These are phyloP conservation scores for Notodonta dromedarius DNA, from an alignment of 2,888 invertebrate species.

Conservation along the genomic window DNA sequence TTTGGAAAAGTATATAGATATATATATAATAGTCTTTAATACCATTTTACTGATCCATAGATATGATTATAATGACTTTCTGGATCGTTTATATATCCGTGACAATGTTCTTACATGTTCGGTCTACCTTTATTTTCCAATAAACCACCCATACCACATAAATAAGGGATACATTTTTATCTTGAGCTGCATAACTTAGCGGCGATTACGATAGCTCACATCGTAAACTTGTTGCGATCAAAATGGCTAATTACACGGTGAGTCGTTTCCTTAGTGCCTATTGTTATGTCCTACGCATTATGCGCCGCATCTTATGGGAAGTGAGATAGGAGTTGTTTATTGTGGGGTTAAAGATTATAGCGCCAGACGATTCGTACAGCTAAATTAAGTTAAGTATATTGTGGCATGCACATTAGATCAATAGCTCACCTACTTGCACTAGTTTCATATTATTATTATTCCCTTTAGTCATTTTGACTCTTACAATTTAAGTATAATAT, in stretches of 20 bases:
- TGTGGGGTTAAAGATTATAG: neutral
- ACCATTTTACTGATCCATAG: no score
- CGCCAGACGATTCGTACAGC: neutral
- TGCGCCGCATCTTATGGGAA: neutral
- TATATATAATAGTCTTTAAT: no score
- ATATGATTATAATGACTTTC: no score
- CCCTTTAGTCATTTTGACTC: no score
- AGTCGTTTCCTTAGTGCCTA: constrained; percentile 1
- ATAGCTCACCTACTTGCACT: no score
- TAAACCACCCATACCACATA: neutral
- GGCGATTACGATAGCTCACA: neutral
- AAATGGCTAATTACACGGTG: neutral
- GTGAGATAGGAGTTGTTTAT: neutral
- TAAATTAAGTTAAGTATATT: neutral
- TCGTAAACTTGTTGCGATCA: neutral
- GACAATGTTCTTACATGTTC: no score
- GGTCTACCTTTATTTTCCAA: no score
- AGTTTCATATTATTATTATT: no score
- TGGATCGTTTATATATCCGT: no score
- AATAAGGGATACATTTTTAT: neutral
- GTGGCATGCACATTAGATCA: neutral
- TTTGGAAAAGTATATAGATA: no score
- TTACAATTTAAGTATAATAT: no score
- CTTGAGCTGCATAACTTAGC: neutral
- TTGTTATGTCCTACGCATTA: neutral